Conservation (phyloP, 2,888 invertebrate species). For the Drosophila paranaensis region DNA sequence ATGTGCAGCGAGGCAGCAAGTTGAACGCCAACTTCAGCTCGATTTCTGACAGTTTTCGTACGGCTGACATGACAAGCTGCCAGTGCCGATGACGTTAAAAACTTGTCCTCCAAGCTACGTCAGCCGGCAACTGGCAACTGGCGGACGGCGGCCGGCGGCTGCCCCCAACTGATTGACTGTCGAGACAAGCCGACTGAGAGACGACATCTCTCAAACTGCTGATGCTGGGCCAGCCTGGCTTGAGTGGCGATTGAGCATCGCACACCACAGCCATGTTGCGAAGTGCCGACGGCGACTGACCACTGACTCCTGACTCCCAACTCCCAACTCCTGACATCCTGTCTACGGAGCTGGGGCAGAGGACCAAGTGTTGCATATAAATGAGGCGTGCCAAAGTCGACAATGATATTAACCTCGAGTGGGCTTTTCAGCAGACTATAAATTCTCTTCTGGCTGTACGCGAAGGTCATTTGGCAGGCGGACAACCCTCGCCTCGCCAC, state of each 20-base stretch:
- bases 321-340: conserved; percentile 10
- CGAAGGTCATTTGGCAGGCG: conserved; percentile 37
- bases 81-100: conserved; percentile 76
- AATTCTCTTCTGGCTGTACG: not conserved
- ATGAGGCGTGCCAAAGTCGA: conserved; percentile 74
- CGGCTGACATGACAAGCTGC: conserved; percentile 82
- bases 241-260: conserved; percentile 52
- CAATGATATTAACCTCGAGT: conserved; percentile 79
- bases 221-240: conserved; percentile 1
- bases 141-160: conserved; percentile 18
- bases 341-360: not conserved
- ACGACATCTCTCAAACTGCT: conserved; percentile 31
- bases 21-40: conserved; percentile 49
- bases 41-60: conserved; percentile 82
- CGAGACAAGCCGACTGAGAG: conserved; percentile 38
- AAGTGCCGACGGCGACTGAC: conserved; percentile 62
- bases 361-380: conserved; percentile 65
- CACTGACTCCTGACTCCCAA: conserved; percentile 9
- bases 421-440: conserved; percentile 26
- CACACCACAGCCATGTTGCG: conserved; percentile 36
- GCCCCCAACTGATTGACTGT: conserved; percentile 65
- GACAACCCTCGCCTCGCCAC: not conserved
- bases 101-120: conserved; percentile 41
- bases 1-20: conserved; percentile 62
- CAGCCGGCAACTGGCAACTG: conserved; percentile 4